Percentiles rank a stretch among this genome's conserved stretches.
Conservation (phyloP, 2,113 vertebrate genomes). For the Elephas maximus region DNA sequence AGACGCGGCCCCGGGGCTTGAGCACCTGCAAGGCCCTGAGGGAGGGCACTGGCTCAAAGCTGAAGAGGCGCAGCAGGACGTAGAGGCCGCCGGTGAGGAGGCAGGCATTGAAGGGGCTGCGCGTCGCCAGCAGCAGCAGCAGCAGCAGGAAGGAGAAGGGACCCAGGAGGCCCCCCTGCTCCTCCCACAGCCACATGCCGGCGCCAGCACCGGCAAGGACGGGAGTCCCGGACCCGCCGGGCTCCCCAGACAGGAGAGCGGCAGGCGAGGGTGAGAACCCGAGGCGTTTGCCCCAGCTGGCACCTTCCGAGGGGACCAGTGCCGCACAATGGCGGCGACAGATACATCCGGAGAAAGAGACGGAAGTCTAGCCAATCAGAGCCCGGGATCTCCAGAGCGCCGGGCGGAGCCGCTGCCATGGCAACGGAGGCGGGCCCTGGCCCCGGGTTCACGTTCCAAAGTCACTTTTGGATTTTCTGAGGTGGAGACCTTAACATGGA, state of each 20-base stretch:
- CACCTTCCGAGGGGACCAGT: not conserved
- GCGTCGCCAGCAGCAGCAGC: slow-evolving; percentile 88
- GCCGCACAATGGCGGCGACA: slow-evolving; percentile 75
- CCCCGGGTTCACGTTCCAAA: slow-evolving; percentile 11
- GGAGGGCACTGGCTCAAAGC: slow-evolving; percentile 90
- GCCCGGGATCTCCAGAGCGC: not conserved
- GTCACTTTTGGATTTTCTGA: accelerated
- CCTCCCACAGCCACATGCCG: slow-evolving; percentile 90
- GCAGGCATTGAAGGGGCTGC: slow-evolving; percentile 90
- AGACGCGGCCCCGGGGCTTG: slow-evolving; percentile 87
- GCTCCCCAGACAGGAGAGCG: not conserved
- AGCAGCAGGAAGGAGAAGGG: slow-evolving; percentile 90
- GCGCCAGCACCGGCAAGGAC: slow-evolving; percentile 59
- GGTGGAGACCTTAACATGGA: accelerated
- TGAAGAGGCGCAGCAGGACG: slow-evolving; percentile 89
- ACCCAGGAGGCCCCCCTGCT: slow-evolving; percentile 89
- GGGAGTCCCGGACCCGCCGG: slow-evolving; percentile 66
- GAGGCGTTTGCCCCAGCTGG: not conserved
- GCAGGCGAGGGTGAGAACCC: not conserved
- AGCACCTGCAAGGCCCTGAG: slow-evolving; percentile 91
- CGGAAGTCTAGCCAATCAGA: slow-evolving; percentile 68
- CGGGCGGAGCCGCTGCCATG: slow-evolving; percentile 57
- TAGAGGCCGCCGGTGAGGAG: slow-evolving; percentile 90
- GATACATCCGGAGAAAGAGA: not conserved
- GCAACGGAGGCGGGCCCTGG: not conserved